A percentile compares a stretch with the other conserved stretches of the same genome.
Conservation (phyloP, 2,797 vertebrate species). For the Sternotherus odoratus region DNA sequence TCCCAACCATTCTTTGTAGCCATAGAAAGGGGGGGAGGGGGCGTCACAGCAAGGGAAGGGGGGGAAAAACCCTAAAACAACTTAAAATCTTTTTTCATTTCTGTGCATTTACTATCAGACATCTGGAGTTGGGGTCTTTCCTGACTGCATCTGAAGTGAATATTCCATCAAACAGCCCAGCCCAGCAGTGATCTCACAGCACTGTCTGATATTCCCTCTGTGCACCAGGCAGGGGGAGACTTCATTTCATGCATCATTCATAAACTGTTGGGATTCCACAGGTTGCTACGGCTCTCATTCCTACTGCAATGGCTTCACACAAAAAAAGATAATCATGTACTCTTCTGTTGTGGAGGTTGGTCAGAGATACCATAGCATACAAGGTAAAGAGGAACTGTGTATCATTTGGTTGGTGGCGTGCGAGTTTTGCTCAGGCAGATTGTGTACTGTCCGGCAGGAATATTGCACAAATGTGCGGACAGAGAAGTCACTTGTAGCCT, state of each 20-base stretch:
- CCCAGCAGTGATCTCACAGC: neutral
- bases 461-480: neutral
- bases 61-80: neutral
- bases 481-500: neutral
- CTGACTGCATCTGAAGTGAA: conserved; percentile 10
- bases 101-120: conserved; percentile 33
- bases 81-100: neutral
- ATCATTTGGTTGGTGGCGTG: neutral
- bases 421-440: conserved; percentile 17
- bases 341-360: conserved; percentile 21
- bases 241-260: conserved; percentile 73
- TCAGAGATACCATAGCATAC: neutral
- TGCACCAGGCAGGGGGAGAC: neutral
- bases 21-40: neutral
- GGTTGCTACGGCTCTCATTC: conserved; percentile 23
- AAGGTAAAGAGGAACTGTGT: neutral
- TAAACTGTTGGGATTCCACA: conserved; percentile 58
- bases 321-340: neutral
- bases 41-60: accelerated
- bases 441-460: neutral
- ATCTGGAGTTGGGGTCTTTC: conserved; percentile 4
- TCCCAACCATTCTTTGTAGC: neutral
- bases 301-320: conserved; percentile 40
- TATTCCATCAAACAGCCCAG: conserved; percentile 8
- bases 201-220: conserved; percentile 55